Conservation (phyloP, 1,140 invertebrate species). For the Sipha flava region DNA sequence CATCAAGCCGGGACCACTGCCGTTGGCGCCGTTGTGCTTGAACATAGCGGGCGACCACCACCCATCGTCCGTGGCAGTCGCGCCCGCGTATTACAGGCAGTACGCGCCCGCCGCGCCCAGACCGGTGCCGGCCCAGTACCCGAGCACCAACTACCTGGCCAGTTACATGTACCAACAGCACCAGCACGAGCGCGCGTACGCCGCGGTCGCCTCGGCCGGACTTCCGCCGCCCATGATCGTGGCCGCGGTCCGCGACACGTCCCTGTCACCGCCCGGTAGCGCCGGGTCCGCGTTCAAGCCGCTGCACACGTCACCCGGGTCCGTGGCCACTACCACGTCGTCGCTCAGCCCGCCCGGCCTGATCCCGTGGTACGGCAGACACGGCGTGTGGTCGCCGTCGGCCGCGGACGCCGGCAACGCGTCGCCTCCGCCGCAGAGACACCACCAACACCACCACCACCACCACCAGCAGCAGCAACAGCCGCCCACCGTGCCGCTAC, state of each 20-base stretch:
- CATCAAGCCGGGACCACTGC: constrained; percentile 42
- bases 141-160: constrained; percentile 44
- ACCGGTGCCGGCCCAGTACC: constrained; percentile 41
- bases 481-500: constrained; percentile 28
- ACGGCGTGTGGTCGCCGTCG: constrained; percentile 47
- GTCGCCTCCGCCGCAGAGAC: no score
- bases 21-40: constrained; percentile 49
- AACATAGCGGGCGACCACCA: constrained; percentile 43
- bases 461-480: constrained; percentile 35
- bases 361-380: constrained; percentile 43
- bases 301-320: constrained; percentile 41
- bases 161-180: constrained; percentile 37
- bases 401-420: constrained; percentile 38
- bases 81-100: constrained; percentile 40
- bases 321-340: constrained; percentile 38
- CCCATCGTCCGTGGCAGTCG: constrained; percentile 8
- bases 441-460: no score
- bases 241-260: constrained; percentile 39
- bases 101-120: constrained; percentile 41
- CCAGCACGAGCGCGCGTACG: constrained; percentile 35
- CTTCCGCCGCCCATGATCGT: constrained; percentile 26
- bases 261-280: constrained; percentile 45
- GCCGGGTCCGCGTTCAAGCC: constrained; percentile 42
- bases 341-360: constrained; percentile 37
- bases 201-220: constrained; percentile 39